phyloP scores from a whole-genome alignment of 2,888 invertebrate species.

The Synanthedon myopaeformis region DNA sequence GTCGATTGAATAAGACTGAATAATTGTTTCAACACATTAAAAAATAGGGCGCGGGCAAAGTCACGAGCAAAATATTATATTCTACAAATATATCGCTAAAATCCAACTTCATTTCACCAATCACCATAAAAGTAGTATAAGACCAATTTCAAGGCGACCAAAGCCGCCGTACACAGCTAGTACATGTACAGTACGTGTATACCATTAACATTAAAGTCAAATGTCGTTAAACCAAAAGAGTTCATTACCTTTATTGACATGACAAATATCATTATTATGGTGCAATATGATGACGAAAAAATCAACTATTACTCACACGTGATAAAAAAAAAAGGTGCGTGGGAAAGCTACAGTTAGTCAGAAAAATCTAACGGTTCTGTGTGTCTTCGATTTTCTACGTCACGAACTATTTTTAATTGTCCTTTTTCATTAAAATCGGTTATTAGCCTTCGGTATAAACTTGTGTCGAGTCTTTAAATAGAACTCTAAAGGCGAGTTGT shows the following conservation, averaged over 20 bases:
- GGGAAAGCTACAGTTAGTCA: conserved; percentile 39
- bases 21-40: no score
- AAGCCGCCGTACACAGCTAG: no score
- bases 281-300: conserved; percentile 12
- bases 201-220: neutral
- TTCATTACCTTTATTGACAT: conserved; percentile 8
- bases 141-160: no score
- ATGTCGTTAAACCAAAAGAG: conserved; percentile 21
- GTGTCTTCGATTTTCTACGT: conserved; percentile 10
- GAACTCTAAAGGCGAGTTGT: no score
- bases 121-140: no score
- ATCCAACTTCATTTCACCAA: no score
- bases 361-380: conserved; percentile 12
- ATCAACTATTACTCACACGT: conserved; percentile 34
- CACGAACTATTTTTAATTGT: conserved; percentile 24
- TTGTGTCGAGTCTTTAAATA: no score
- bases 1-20: no score
- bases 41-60: no score
- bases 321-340: conserved; percentile 33
- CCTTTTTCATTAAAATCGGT: conserved; percentile 17
- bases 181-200: no score
- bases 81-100: no score
- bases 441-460: conserved; percentile 26
- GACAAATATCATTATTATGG: conserved; percentile 8
- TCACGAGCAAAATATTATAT: no score